Conservation (phyloP, 53 echinoderm and acorn worm species). For the Stichopus horrens region DNA sequence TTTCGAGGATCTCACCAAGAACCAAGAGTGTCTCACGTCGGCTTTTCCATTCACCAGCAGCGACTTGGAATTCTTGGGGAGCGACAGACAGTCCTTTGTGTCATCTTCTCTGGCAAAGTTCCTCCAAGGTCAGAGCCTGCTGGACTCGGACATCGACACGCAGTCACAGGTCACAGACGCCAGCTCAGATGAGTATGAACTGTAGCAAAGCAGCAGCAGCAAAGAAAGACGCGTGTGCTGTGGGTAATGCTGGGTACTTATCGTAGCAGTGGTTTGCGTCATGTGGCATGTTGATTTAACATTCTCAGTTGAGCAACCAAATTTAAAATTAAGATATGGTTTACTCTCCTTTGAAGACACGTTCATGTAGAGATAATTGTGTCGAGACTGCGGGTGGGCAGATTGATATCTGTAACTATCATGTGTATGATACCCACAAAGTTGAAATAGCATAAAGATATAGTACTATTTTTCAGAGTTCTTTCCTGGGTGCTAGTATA, state of each 20-base stretch:
- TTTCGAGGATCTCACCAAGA: conserved; percentile 62
- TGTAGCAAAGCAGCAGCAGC: neutral
- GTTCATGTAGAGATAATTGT: no score
- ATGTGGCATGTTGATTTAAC: neutral
- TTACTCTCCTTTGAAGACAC: no score
- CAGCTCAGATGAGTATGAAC: conserved; percentile 54
- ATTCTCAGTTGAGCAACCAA: no score
- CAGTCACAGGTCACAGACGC: conserved; percentile 33
- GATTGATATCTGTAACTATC: no score
- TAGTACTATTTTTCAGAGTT: no score
- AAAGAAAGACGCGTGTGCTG: neutral
- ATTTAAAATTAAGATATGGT: no score
- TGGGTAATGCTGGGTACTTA: neutral
- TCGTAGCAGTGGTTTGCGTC: neutral
- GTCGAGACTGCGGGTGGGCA: no score
- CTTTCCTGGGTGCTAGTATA: no score
- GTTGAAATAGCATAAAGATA: no score
- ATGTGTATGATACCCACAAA: no score
- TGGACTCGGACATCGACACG: conserved; percentile 58
- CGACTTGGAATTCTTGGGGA: conserved; percentile 82
- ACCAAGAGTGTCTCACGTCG: conserved; percentile 73
- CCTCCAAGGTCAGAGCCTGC: conserved; percentile 88
- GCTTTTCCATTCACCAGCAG: conserved; percentile 96
- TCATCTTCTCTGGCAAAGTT: conserved; percentile 86
- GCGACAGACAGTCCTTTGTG: conserved; percentile 85